Conservation (phyloP, 1,140 invertebrate genomes). For the Hyphantria cunea region DNA sequence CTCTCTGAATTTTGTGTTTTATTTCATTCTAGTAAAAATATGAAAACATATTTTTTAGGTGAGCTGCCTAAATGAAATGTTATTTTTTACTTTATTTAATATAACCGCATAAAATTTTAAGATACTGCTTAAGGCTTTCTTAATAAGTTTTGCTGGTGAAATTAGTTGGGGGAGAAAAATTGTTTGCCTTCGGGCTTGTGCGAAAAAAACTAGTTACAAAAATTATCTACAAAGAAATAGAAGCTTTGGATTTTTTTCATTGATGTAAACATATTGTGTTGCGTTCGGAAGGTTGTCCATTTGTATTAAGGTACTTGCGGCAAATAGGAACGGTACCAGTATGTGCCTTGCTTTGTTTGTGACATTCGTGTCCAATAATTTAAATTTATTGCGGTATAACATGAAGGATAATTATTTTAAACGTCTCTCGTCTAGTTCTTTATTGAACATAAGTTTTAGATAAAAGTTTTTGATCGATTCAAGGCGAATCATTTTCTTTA, state of each 20-base stretch:
- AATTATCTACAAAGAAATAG: not conserved
- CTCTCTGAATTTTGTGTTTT: conserved; percentile 47
- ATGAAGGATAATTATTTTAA: conserved; percentile 41
- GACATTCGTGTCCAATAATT: conserved; percentile 39
- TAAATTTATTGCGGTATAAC: conserved; percentile 40
- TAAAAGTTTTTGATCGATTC: conserved; percentile 36
- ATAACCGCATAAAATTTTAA: conserved; percentile 27
- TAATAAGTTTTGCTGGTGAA: conserved; percentile 24
- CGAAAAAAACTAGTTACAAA: not conserved
- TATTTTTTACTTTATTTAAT: conserved; percentile 30
- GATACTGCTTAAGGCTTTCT: conserved; percentile 17
- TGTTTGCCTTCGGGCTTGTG: not conserved
- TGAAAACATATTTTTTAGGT: conserved; percentile 35
- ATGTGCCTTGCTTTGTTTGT: conserved; percentile 32
- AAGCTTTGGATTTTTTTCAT: not conserved
- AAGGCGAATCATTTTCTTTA: conserved; percentile 33
- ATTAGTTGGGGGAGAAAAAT: conserved; percentile 10
- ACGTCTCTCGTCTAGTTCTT: conserved; percentile 31
- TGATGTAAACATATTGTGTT: not conserved
- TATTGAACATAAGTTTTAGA: conserved; percentile 19
- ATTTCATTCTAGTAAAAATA: conserved; percentile 42
- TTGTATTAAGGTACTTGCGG: not conserved
- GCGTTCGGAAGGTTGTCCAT: not conserved
- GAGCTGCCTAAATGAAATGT: conserved; percentile 25
- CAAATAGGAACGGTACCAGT: conserved; percentile 32